phyloP scores from a whole-genome alignment of 2,797 vertebrate species.

The Ctenosaura bakeri region DNA sequence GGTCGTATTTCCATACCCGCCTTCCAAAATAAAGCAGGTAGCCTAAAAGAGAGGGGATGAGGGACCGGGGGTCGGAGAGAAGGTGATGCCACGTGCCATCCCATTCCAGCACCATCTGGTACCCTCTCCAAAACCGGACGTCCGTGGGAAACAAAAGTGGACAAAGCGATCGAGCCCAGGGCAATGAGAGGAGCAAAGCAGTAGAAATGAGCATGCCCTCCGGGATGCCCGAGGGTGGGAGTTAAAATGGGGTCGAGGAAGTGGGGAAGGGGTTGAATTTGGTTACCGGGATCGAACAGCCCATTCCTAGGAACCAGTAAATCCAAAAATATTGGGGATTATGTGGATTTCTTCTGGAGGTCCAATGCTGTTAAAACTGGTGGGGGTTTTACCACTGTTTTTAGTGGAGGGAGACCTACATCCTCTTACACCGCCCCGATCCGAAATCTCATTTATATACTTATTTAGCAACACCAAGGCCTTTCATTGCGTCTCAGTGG shows the following conservation, averaged over 20 bases:
- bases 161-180: no score
- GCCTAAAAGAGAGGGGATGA: no score
- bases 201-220: constrained; percentile 37
- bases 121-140: background rate
- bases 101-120: background rate
- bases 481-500: no score
- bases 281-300: background rate
- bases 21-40: background rate
- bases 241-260: background rate
- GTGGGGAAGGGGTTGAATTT: background rate
- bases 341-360: background rate
- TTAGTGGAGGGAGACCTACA: background rate
- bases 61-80: background rate
- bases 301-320: background rate
- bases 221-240: background rate
- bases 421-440: background rate
- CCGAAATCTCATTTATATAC: background rate
- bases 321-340: background rate
- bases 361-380: background rate
- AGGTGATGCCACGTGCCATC: background rate
- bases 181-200: background rate
- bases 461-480: background rate
- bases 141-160: background rate
- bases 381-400: background rate
- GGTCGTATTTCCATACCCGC: no score